Conservation (phyloP, 2,113 vertebrate genomes). For the Alaudala cheleensis region DNA sequence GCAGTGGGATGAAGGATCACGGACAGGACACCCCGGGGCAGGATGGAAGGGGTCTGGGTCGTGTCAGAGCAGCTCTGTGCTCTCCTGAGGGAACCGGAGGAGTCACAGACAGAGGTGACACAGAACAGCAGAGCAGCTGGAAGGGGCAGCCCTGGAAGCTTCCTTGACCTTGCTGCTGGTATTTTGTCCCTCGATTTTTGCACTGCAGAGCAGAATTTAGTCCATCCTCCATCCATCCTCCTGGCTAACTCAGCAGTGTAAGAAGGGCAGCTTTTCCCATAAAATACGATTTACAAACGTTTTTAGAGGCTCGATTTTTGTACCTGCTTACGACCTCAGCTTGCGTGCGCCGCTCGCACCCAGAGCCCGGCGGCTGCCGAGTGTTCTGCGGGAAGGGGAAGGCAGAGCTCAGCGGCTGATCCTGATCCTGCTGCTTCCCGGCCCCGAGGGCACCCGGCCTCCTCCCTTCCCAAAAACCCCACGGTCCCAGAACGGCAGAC, state of each 20-base stretch:
- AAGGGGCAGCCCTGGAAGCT: neutral
- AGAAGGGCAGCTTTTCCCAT: neutral
- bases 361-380: neutral
- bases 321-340: neutral
- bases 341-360: neutral
- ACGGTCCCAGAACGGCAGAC: neutral
- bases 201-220: neutral
- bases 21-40: neutral
- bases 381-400: neutral
- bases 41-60: neutral
- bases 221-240: neutral
- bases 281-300: neutral
- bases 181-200: neutral
- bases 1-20: neutral
- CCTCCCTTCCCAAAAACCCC: neutral
- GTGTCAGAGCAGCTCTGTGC: neutral
- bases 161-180: neutral
- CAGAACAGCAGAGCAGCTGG: neutral
- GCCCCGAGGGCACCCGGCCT: rapidly evolving
- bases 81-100: neutral
- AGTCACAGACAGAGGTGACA: neutral
- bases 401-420: neutral
- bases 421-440: neutral
- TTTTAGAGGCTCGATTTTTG: neutral
- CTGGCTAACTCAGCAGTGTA: neutral